These are phyloP conservation scores for Glossophaga mutica DNA, from an alignment of 2,797 vertebrate genomes.

Conservation along the genomic window DNA sequence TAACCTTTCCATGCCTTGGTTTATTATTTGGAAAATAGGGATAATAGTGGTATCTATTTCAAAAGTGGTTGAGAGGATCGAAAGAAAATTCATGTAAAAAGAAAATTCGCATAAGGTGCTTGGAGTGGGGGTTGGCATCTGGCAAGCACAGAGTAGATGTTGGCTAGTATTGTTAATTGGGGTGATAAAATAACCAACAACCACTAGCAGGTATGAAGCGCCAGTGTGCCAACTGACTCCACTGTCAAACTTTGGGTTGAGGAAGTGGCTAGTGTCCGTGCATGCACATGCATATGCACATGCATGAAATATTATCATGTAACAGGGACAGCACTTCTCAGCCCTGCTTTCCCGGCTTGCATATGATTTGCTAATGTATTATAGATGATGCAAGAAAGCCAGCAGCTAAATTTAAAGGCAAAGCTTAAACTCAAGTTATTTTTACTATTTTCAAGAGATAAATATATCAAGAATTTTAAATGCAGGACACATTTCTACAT, in stretches of 20 bases:
- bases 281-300: fast-evolving
- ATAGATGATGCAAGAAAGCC: not conserved
- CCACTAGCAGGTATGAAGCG: not conserved
- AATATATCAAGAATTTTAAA: not conserved
- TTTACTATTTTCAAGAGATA: not conserved
- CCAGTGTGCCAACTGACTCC: not conserved
- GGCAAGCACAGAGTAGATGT: not conserved
- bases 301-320: not conserved
- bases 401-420: conserved; percentile 23
- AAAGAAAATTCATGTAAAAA: not conserved
- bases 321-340: not conserved
- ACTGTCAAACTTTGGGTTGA: not conserved
- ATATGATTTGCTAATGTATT: not conserved
- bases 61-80: not conserved
- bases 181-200: not conserved
- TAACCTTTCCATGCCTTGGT: not conserved
- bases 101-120: not conserved
- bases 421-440: not conserved
- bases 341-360: not conserved
- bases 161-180: not conserved
- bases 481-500: not conserved
- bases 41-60: not conserved
- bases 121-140: not conserved
- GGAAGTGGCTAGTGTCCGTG: not conserved
- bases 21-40: not conserved